A percentile compares a stretch with the other conserved stretches of the same genome.
phyloP scores from a whole-genome alignment of 2,797 vertebrate genomes.

The Siniperca scherzeri region DNA sequence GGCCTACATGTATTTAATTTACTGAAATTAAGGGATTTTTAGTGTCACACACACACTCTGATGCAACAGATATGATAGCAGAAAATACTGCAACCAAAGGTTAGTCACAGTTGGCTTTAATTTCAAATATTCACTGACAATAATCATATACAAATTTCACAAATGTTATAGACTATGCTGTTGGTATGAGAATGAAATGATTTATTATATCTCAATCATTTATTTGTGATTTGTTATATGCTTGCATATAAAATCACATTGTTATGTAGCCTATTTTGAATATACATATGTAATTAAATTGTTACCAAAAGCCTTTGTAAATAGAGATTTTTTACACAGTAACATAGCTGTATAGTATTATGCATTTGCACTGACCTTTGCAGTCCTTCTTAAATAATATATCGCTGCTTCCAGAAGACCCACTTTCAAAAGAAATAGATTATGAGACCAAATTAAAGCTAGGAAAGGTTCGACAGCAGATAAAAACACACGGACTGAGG shows the following conservation, averaged over 20 bases:
- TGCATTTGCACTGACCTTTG: neutral
- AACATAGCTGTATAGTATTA: neutral
- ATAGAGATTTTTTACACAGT: too few relatives aligned
- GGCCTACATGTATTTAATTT: slow-evolving; percentile 3
- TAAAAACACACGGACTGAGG: neutral
- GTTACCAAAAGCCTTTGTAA: neutral
- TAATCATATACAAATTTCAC: neutral
- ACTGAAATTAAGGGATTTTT: slow-evolving; percentile 16
- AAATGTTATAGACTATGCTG: neutral
- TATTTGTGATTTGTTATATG: neutral
- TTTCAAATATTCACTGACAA: neutral
- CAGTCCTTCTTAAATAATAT: neutral
- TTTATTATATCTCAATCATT: neutral
- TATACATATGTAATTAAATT: too few relatives aligned
- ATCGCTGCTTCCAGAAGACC: neutral
- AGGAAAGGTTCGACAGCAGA: neutral
- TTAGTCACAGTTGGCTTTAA: neutral
- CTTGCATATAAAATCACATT: too few relatives aligned
- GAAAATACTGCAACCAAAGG: neutral
- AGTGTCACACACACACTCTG: neutral
- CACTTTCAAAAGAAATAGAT: neutral
- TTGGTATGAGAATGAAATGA: neutral
- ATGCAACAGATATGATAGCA: neutral
- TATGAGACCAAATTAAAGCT: neutral
- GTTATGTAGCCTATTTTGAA: neutral